Evolutionary conservation across 2,888 invertebrate genomes (phyloP), one percentile per base, ranked within the genome.

Genomic region (Listrodromus nycthemerus): DNA sequence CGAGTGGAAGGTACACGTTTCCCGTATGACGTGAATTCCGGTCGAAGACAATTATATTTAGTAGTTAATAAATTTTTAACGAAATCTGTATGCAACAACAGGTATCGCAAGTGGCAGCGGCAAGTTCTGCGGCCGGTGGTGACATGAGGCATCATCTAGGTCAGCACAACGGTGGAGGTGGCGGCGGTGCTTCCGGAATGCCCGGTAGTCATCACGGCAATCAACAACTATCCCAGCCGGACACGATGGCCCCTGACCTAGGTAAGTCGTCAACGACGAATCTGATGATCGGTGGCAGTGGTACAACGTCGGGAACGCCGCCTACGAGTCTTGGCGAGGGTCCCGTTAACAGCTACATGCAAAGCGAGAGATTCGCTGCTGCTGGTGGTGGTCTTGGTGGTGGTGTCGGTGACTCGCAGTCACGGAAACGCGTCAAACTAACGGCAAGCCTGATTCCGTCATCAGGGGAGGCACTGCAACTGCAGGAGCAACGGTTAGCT

Each of bases 401-500:
- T 70, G 78, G 81, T 79, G 82, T 75, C 69, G 84, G 85, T 74
- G 81, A 84, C 50, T 76, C 83, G 65, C 85, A 85, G 82, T 79
- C 86, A 73, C 84, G 86, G 71, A 87, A 87, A 85, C 87, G 87
- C 67, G 87, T 86, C 69, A 84, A 86, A 86, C 80, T 87, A 86
- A 87, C 86, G 79, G 87, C 86, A 84, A 86, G 87, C 86, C 87
- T 87, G 84, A 87, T 87, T 86, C 87, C 87, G 79, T 87, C 87
- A 84, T 87, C 89, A 93, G 93, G 92, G 83, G 93, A 94, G 88
- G 93, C 94, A 75, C 89, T 94, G 76, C 91, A 94, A 85, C 95
- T 96, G 45, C 96, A 96, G 88, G 97, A 97, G 89, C 97, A 97
- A 92, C 95, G 97, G 89, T 93, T 97, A 90, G 97, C 97, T 91